Base-by-base conservation (phyloP, 1,140 invertebrate genomes). In the Ectropis grisescens region DNA sequence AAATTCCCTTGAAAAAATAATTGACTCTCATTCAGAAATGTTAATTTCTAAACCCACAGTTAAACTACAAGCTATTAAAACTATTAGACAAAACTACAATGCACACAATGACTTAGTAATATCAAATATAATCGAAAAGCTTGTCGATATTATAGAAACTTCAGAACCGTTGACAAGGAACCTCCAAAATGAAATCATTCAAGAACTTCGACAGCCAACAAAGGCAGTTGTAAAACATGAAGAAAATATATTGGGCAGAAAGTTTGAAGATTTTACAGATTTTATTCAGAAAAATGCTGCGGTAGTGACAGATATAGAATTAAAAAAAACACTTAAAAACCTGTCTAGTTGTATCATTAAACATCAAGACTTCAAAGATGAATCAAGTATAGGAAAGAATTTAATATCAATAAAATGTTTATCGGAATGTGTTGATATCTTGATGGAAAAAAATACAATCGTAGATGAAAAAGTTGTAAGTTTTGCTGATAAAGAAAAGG, bases 321-420 rank as follows among this genome's bases (percentile, higher is more conserved):
- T n/a, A n/a, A n/a, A 50, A 53, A 13, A 53, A 29, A 22, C 49
- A 10, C 6, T 52, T 12, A 26, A 57, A 28, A 51, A 53, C 25
- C 6, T 68, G 11, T 34, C 46, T 23, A 14, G 11, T n/a, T 59
- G 57, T 40, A 37, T 72, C 32, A 46, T 52, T 27, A 62, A 52
- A 32, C 51, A 74, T 37, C 24, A 54, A 36, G 48, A 56, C 26
- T 65, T 50, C 37, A 61, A 64, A 52, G 51, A 59, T 42, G 51
- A 58, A 6, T 33, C 13, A 11, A 61, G 62, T 5, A 47, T 41
- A 15, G 57, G 58, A 11, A 67, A 68, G 41, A 48, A 33, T n/a
- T 41, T 79, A 7, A 65, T 79, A 13, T 13, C 76, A 30, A 26
- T 68, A 3, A 67, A 70, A 55, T 68, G 60, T 54, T 41, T 79